Percentiles rank a stretch among this genome's conserved stretches.
Evolutionary conservation across 2,888 invertebrate species (phyloP).

Genomic region (Volucella inanis): DNA sequence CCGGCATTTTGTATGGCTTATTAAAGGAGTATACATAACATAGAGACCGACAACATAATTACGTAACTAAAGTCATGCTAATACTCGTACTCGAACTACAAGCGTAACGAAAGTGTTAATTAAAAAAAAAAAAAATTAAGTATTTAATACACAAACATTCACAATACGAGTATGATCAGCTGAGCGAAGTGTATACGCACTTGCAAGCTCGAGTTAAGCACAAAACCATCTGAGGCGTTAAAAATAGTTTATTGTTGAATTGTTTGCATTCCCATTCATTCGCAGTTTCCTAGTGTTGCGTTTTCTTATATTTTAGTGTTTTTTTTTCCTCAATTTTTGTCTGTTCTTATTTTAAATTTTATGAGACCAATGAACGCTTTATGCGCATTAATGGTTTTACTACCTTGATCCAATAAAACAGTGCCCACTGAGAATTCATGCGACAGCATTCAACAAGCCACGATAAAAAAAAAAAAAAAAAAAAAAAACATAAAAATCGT

Average conservation of each 20-base stretch:
- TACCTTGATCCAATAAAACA: constrained; percentile 38
- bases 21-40: constrained; percentile 2
- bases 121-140: constrained; percentile 56
- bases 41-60: constrained; percentile 9
- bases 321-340: background rate
- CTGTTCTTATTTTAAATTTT: constrained; percentile 12
- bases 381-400: constrained; percentile 48
- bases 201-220: constrained; percentile 1
- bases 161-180: background rate
- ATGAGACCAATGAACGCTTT: constrained; percentile 51
- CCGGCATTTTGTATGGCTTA: constrained; percentile 1
- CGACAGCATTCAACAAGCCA: constrained; percentile 53
- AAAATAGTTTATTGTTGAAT: constrained; percentile 50
- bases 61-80: constrained; percentile 42
- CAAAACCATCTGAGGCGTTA: constrained; percentile 49
- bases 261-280: constrained; percentile 34
- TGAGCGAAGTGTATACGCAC: constrained; percentile 7
- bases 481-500: background rate
- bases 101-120: constrained; percentile 62
- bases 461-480: too few relatives aligned
- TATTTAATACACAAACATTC: constrained; percentile 37
- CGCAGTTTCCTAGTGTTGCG: constrained; percentile 42
- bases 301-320: too few relatives aligned
- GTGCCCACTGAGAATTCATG: constrained; percentile 11
- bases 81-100: constrained; percentile 32